These are phyloP conservation scores for Eurytoma adleriae DNA, from an alignment of 2,888 invertebrate species.

Conservation along the genomic window DNA sequence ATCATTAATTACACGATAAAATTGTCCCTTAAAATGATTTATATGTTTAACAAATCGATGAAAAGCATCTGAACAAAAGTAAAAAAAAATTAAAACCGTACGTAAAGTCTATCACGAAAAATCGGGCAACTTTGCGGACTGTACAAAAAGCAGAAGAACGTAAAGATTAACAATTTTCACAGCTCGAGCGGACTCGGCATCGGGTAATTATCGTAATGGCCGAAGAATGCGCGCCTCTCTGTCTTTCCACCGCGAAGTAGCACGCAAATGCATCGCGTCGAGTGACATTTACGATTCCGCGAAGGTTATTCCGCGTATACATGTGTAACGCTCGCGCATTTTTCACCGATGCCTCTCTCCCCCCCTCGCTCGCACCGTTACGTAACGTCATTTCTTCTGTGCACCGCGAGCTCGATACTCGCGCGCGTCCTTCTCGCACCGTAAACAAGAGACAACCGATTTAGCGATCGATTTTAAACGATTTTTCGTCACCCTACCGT, in stretches of 20 bases:
- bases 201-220: constrained; percentile 44
- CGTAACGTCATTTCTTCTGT: not conserved
- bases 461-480: not conserved
- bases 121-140: too few relatives aligned
- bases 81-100: too few relatives aligned
- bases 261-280: constrained; percentile 40
- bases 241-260: not conserved
- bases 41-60: too few relatives aligned
- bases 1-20: too few relatives aligned
- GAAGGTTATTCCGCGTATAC: constrained; percentile 26
- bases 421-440: not conserved
- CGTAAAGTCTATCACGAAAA: too few relatives aligned
- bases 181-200: not conserved
- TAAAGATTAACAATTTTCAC: constrained; percentile 1
- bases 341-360: constrained; percentile 35
- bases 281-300: constrained; percentile 53
- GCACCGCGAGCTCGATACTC: too few relatives aligned
- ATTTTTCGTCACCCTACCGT: too few relatives aligned
- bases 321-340: constrained; percentile 56
- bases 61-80: too few relatives aligned
- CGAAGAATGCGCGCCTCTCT: constrained; percentile 29
- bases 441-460: not conserved
- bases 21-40: too few relatives aligned
- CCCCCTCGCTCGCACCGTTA: constrained; percentile 18
- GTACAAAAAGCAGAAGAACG: too few relatives aligned